Evolutionary conservation across 2,113 vertebrate species (phyloP).

Genomic region (Pontoporia blainvillei): DNA sequence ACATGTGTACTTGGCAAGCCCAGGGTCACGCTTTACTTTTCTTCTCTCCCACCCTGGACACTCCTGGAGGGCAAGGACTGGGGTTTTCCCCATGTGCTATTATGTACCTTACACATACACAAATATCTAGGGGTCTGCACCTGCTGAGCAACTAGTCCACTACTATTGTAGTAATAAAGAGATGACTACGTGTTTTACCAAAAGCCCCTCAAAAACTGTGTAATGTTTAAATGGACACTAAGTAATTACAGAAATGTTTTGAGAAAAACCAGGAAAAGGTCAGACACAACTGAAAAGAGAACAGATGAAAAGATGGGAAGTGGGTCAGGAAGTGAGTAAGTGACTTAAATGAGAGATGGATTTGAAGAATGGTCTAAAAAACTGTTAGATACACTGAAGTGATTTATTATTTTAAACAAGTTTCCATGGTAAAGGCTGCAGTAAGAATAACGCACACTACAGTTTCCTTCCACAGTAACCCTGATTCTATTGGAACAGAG

Average conservation of each 20-base stretch:
- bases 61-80: not conserved
- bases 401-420: not conserved
- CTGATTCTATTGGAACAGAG: too few species aligned
- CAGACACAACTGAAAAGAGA: not conserved
- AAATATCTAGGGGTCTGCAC: not conserved
- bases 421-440: not conserved
- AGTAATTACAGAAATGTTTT: not conserved
- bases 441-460: not conserved
- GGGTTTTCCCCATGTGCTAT: not conserved
- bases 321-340: not conserved
- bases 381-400: not conserved
- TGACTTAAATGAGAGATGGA: not conserved
- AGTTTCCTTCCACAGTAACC: not conserved
- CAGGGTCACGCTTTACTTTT: rapidly evolving
- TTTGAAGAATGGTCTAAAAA: not conserved
- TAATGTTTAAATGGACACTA: not conserved
- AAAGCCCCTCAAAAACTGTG: not conserved
- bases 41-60: rapidly evolving
- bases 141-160: not conserved
- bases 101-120: rapidly evolving
- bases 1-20: rapidly evolving
- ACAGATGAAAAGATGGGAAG: not conserved
- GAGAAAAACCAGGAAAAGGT: not conserved
- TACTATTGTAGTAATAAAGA: not conserved
- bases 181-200: not conserved